Percentiles rank a stretch among this genome's conserved stretches.
phyloP scores from a whole-genome alignment of 2,888 invertebrate genomes.

The Mythimna vitellina region DNA sequence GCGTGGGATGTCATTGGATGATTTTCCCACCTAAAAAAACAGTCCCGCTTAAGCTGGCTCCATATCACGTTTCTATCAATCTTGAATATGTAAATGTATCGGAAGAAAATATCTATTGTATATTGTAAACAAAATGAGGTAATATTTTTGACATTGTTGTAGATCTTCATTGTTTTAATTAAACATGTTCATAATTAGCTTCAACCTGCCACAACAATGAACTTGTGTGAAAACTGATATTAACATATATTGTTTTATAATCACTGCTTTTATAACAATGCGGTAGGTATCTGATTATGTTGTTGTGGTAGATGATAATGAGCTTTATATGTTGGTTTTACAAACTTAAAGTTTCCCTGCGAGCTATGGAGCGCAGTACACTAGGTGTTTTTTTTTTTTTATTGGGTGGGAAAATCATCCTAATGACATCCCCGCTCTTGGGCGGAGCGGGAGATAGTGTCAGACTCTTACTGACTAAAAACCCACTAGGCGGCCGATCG shows the following conservation, averaged over 20 bases:
- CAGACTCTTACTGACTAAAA: no score
- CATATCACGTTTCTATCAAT: not conserved
- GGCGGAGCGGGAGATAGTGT: no score
- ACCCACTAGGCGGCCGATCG: no score
- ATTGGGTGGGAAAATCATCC: no score
- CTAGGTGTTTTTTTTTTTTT: no score
- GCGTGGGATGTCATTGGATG: no score
- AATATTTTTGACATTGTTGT: slow-evolving; percentile 4
- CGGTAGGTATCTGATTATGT: not conserved
- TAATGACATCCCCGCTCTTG: no score
- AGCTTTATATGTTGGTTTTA: not conserved
- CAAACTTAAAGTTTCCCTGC: no score
- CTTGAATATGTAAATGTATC: no score
- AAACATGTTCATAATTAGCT: slow-evolving; percentile 13
- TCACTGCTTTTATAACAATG: slow-evolving; percentile 1
- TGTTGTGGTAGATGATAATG: not conserved
- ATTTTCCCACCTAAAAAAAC: no score
- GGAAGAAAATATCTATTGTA: not conserved
- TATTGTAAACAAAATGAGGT: not conserved
- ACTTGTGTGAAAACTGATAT: not conserved
- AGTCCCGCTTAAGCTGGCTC: no score
- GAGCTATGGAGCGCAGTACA: no score
- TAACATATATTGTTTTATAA: not conserved
- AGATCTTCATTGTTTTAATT: not conserved
- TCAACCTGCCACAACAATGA: not conserved